Evolutionary conservation across 2,888 invertebrate genomes (phyloP).

Genomic region (Drosophila fungiperda): DNA sequence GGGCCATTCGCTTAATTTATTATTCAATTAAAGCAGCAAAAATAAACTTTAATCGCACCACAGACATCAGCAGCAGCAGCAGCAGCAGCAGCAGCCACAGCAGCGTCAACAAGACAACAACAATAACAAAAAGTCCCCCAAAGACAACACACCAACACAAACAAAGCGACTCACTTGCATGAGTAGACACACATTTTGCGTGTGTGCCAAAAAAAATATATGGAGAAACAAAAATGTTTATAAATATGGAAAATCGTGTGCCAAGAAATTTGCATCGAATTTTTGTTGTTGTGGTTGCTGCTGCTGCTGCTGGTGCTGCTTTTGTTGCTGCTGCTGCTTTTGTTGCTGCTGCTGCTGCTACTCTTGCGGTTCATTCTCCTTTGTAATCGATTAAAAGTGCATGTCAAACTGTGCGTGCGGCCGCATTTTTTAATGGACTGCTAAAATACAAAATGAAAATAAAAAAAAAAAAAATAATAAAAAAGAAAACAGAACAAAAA

Average conservation of each 20-base stretch:
- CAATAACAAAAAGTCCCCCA: constrained; percentile 42
- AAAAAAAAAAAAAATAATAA: constrained; percentile 12
- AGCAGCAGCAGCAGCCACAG: constrained; percentile 7
- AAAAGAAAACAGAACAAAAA: constrained; percentile 44
- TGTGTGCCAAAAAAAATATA: constrained; percentile 50
- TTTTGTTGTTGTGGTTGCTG: constrained; percentile 29
- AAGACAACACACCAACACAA: constrained; percentile 40
- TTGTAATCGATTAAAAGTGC: constrained; percentile 79
- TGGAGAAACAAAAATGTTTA: constrained; percentile 32
- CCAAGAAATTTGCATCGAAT: constrained; percentile 65
- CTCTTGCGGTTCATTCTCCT: constrained; percentile 49
- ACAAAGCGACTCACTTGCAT: constrained; percentile 25
- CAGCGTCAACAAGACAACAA: constrained; percentile 20
- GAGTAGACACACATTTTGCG: constrained; percentile 15
- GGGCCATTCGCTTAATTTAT: constrained; percentile 76
- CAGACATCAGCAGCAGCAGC: constrained; percentile 60
- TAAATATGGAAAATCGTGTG: constrained; percentile 78
- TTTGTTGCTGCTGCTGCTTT: constrained; percentile 16
- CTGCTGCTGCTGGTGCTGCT: constrained; percentile 14
- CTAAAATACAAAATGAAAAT: constrained; percentile 68
- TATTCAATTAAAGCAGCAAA: constrained; percentile 78
- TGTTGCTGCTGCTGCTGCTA: constrained; percentile 29
- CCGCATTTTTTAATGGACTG: constrained; percentile 78
- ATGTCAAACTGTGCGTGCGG: constrained; percentile 80
- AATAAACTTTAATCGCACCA: constrained; percentile 75